Percentiles rank a stretch among this genome's conserved stretches.
phyloP scores from a whole-genome alignment of 2,797 vertebrate species.

The Rhinichthys osculus region DNA sequence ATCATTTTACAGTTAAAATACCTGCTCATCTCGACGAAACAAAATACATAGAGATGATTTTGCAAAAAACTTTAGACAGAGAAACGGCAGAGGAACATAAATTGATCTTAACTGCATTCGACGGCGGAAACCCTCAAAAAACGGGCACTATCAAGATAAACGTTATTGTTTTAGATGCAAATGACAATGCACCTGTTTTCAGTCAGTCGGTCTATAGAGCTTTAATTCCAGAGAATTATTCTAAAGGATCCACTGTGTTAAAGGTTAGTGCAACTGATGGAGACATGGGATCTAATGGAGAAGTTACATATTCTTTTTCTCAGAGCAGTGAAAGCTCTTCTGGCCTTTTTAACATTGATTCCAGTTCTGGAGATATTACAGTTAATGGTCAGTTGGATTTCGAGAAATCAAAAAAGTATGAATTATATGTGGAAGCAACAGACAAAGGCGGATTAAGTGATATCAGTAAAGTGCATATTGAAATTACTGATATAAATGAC shows the following conservation, averaged over 20 bases:
- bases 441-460: too few species aligned
- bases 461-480: too few species aligned
- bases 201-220: slow-evolving; percentile 64
- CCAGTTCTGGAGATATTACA: too few species aligned
- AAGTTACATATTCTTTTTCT: slow-evolving; percentile 68
- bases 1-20: slow-evolving; percentile 59
- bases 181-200: slow-evolving; percentile 74
- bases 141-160: slow-evolving; percentile 59
- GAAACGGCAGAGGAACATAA: slow-evolving; percentile 48
- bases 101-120: slow-evolving; percentile 57
- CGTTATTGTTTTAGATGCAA: slow-evolving; percentile 70
- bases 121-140: slow-evolving; percentile 57
- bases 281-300: slow-evolving; percentile 68
- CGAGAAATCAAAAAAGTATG: too few species aligned
- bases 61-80: slow-evolving; percentile 52
- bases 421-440: too few species aligned
- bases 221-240: slow-evolving; percentile 66
- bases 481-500: too few species aligned
- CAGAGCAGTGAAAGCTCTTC: slow-evolving; percentile 66
- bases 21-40: slow-evolving; percentile 46
- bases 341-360: slow-evolving; percentile 55
- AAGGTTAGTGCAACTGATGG: slow-evolving; percentile 67
- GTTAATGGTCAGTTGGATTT: too few species aligned
- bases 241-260: slow-evolving; percentile 59
- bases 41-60: slow-evolving; percentile 56